Base-by-base conservation (phyloP, 1,140 invertebrate genomes). In the Drosophila sp. region DNA sequence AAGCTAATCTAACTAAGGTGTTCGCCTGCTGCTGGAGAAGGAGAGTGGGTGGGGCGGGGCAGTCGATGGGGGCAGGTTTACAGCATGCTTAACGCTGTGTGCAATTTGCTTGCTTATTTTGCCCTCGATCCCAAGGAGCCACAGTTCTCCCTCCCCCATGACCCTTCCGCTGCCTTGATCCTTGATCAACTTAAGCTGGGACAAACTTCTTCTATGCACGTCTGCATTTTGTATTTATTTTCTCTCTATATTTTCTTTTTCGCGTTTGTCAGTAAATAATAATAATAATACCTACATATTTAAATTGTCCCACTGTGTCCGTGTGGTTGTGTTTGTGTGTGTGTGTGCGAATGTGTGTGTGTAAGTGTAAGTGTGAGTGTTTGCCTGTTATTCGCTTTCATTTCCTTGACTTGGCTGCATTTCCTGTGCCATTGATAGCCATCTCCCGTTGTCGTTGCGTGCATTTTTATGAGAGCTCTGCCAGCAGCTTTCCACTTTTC, bases 231-330 rank as follows among this genome's bases (percentile, higher is more conserved):
- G 34, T 61, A 56, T 76, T 65, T 79, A n/a, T n/a, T n/a, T n/a
- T n/a, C n/a, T 51, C 36, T 53, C 48, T 77, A 34, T 41, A 50
- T 61, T 40, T 32, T 36, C 21, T 54, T 46, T 59, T 56, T 66
- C 36, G 72, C 53, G 13, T 48, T 34, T 82, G 48, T 45, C 72
- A 62, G 82, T 82, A 87, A 86, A 86, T 86, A 87, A 86, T 86
- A 84, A 80, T 79, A 82, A 29, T 29, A 29, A 29, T 29, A 58
- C 45, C 36, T 43, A 66, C 72, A 87, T 87, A 86, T 87, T 87
- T 87, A 86, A 87, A 86, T 82, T 87, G 74, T 38, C 70, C 51
- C 53, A 56, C 50, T 56, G 40, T 43, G 29, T 9, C 4, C 21
- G 1, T 21, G 62, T n/a, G n/a, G 16, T n/a, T 82, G 67, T 50